Evolutionary conservation across 2,113 vertebrate genomes (phyloP).

Genomic region (Hassar affinis): DNA sequence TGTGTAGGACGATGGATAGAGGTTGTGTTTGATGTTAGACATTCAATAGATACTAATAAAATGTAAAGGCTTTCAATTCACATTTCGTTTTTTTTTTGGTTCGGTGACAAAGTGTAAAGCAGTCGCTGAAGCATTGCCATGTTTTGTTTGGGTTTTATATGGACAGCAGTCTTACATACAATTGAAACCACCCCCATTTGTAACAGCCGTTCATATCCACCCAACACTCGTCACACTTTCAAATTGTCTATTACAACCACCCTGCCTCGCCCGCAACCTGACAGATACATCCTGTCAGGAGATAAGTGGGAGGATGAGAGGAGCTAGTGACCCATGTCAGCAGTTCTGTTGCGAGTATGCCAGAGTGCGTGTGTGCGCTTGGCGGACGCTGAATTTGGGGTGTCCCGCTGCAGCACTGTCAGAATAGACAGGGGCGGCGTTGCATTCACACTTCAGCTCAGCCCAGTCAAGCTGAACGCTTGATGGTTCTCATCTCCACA

Average conservation of each 20-base stretch:
- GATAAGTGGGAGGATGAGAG: constrained; percentile 53
- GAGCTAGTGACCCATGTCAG: constrained; percentile 50
- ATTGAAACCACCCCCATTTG: constrained; percentile 16
- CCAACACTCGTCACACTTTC: constrained; percentile 48
- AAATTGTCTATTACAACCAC: constrained; percentile 52
- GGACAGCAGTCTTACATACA: neutral
- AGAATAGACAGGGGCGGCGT: constrained; percentile 70
- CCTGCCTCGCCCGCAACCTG: constrained; percentile 37
- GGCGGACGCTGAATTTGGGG: constrained; percentile 51
- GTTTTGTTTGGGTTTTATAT: constrained; percentile 10
- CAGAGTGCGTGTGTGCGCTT: constrained; percentile 46
- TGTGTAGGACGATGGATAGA: constrained; percentile 1
- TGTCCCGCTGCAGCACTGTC: constrained; percentile 57
- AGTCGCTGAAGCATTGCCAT: neutral
- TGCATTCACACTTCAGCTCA: constrained; percentile 73
- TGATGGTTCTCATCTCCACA: constrained; percentile 58
- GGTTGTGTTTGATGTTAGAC: neutral
- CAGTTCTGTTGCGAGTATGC: constrained; percentile 57
- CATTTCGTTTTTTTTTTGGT: neutral
- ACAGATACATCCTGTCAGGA: constrained; percentile 56
- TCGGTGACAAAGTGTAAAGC: neutral
- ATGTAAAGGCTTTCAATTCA: neutral
- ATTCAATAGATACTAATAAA: neutral
- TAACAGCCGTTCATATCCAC: constrained; percentile 28
- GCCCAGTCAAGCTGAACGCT: constrained; percentile 73